A percentile compares a stretch with the other conserved stretches of the same genome.
Conservation (phyloP, 2,888 invertebrate species). For the Prionchulus punctatus region DNA sequence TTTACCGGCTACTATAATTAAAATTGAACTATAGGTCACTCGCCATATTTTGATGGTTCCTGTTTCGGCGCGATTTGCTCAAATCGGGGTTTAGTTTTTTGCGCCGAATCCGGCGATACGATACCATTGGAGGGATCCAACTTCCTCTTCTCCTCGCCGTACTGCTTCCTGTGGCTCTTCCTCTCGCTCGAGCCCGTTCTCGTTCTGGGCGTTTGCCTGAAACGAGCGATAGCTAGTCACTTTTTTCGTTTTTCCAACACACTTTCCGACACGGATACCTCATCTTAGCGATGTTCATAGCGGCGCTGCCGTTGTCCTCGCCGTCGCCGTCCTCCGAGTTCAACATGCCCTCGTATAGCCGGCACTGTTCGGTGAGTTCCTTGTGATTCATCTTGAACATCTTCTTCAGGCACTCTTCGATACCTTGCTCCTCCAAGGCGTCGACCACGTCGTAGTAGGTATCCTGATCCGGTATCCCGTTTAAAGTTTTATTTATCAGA, state of each 20-base stretch:
- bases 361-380: slow-evolving; percentile 25
- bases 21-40: too few relatives aligned
- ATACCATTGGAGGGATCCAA: too few relatives aligned
- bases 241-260: too few relatives aligned
- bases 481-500: slow-evolving; percentile 52
- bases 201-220: background rate
- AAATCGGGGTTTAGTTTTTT: too few relatives aligned
- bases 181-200: background rate
- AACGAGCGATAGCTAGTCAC: too few relatives aligned
- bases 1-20: too few relatives aligned
- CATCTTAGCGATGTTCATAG: slow-evolving; percentile 8
- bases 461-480: slow-evolving; percentile 46
- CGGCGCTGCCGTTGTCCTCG: slow-evolving; percentile 5
- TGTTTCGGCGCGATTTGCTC: too few relatives aligned
- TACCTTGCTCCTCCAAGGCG: slow-evolving; percentile 64
- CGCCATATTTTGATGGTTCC: too few relatives aligned
- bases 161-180: background rate
- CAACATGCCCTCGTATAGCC: slow-evolving; percentile 27
- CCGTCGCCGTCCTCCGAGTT: slow-evolving; percentile 23
- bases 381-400: slow-evolving; percentile 16
- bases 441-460: slow-evolving; percentile 95
- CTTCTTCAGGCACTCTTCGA: slow-evolving; percentile 33
- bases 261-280: slow-evolving; percentile 4
- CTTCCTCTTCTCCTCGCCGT: too few relatives aligned
- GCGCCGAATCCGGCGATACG: too few relatives aligned